A percentile compares a stretch with the other conserved stretches of the same genome.
Evolutionary conservation across 2,797 vertebrate species (phyloP).

Genomic region (Coregonus ussuriensis): DNA sequence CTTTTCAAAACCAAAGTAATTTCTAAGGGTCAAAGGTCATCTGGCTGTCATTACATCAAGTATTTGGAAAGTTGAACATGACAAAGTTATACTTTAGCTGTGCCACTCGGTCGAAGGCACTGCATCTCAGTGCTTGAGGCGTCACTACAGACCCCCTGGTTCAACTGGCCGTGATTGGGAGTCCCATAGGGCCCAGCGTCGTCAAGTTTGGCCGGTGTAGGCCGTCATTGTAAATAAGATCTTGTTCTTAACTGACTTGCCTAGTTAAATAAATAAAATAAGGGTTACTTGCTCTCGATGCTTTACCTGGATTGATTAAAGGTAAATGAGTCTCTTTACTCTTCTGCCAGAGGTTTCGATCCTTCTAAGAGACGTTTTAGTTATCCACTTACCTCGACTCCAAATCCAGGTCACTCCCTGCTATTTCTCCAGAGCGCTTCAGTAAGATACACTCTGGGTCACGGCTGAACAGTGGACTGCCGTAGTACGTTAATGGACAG

Average conservation of each 20-base stretch:
- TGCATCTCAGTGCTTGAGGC: too few species aligned
- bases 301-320: background rate
- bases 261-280: background rate
- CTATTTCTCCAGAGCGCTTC: background rate
- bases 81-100: background rate
- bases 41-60: background rate
- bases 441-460: background rate
- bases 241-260: too few species aligned
- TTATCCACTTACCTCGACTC: background rate
- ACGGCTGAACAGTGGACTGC: background rate
- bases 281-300: background rate
- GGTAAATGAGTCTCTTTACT: background rate
- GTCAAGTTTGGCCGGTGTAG: too few species aligned
- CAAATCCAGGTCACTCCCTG: background rate
- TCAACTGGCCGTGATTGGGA: too few species aligned
- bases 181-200: too few species aligned
- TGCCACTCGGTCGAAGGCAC: too few species aligned
- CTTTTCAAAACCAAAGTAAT: background rate
- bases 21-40: background rate
- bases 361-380: background rate
- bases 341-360: background rate
- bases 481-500: background rate
- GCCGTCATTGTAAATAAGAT: too few species aligned
- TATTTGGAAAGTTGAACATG: background rate
- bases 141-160: too few species aligned